Percentiles rank a stretch among this genome's conserved stretches.
Conservation (phyloP, 2,888 invertebrate genomes). For the Drosophila yooni region DNA sequence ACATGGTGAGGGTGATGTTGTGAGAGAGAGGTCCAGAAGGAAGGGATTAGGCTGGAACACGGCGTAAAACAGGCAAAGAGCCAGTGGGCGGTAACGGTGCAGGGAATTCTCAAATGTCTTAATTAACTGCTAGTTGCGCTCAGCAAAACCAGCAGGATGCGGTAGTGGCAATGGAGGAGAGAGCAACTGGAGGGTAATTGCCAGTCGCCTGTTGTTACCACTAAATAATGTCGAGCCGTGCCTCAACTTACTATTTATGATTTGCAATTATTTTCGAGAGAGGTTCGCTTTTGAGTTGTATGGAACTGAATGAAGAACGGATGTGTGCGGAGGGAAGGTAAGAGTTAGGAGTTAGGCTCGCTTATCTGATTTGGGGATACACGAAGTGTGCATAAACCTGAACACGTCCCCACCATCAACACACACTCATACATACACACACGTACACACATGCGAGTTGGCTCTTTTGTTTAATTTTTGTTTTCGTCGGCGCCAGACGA, state of each 20-base stretch:
- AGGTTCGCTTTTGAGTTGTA: conserved; percentile 9
- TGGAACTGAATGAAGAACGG: background rate
- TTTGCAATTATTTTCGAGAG: conserved; percentile 69
- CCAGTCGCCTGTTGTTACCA: conserved; percentile 50
- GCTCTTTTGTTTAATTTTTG: conserved; percentile 23
- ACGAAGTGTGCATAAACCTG: conserved; percentile 64
- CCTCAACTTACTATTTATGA: conserved; percentile 69
- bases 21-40: background rate
- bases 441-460: conserved; percentile 8
- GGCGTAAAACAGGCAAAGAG: conserved; percentile 16
- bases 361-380: conserved; percentile 72
- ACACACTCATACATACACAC: conserved; percentile 20
- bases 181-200: conserved; percentile 12
- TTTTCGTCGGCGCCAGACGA: conserved; percentile 66
- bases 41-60: conserved; percentile 25
- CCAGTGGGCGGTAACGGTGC: conserved; percentile 7
- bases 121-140: conserved; percentile 76
- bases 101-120: conserved; percentile 64
- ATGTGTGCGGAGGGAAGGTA: background rate
- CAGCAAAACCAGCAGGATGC: conserved; percentile 35
- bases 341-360: conserved; percentile 28
- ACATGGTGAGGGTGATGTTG: background rate
- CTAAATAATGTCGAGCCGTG: conserved; percentile 71
- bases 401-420: conserved; percentile 44
- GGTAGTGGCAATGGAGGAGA: background rate